Evolutionary conservation across 2,113 vertebrate species (phyloP), one percentile per base, ranked within the genome.

Genomic region (Thalassoma bifasciatum): DNA sequence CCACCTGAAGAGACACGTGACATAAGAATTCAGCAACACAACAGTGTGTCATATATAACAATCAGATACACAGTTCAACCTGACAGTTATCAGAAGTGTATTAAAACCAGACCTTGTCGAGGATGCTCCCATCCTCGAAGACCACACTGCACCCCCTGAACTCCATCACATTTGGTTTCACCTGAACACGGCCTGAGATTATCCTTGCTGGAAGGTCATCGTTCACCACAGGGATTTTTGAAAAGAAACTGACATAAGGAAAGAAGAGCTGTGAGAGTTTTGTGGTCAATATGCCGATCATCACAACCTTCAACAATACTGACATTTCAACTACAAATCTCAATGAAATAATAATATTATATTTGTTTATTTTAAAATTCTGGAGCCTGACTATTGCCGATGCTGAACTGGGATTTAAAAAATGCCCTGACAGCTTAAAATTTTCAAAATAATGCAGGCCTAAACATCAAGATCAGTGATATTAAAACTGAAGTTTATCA

Each of bases 131-230:
- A 0, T 99, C 96, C 0, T 95, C 93, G 47, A 99, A 99, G 46
- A 95, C 76, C 60, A 94, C 95, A 1, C 92, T 92, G 0, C 93
- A 96, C 52, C 95, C 95, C 0, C 89, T 92, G 89, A 99, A 95
- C 80, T 95, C 91, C 37, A 47, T 90, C 77, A 99, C 53, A 0
- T 96, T 95, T 0, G 95, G 87, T 87, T 98, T 98, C 74, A 98
- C 64, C 68, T 62, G 75, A 98, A 91, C 7, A 79, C 71, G 14
- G 9, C 97, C 97, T 0, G 94, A 93, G n/a, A 98, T 89, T 72
- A 98, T 96, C 57, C 94, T 91, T 23, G 94, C 92, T 40, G 97
- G 96, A 36, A 99, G 93, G 1, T 97, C 95, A 0, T 98, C 96
- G 0, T 96, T 99, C 74, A 97, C 0, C 0, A 95, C 92, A 0